Conservation (phyloP, 1,140 invertebrate species). For the Conus betulinus region DNA sequence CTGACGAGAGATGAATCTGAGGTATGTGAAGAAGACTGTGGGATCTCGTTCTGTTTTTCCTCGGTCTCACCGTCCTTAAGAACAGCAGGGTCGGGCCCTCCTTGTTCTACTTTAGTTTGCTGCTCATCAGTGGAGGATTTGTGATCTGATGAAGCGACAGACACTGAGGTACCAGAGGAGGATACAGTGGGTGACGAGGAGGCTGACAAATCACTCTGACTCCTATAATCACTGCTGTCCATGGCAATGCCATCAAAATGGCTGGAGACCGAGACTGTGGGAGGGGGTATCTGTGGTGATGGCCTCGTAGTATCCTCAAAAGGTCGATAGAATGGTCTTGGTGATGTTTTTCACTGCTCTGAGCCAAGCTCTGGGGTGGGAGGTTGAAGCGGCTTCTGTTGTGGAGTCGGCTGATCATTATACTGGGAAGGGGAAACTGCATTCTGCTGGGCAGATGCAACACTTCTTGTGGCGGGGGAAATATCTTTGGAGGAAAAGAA, state of each 20-base stretch:
- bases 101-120: background rate
- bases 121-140: background rate
- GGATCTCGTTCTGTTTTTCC: background rate
- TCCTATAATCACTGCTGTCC: background rate
- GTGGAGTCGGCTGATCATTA: background rate
- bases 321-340: conserved; percentile 22
- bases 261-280: background rate
- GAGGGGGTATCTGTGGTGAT: background rate
- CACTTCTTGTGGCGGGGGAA: background rate
- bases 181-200: background rate
- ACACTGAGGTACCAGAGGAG: background rate
- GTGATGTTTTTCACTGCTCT: background rate
- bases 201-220: background rate
- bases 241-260: background rate
- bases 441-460: background rate
- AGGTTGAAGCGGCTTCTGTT: background rate
- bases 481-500: background rate
- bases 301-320: conserved; percentile 8
- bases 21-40: background rate
- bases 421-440: background rate
- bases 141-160: background rate
- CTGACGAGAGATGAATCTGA: background rate
- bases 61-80: background rate
- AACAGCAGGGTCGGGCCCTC: background rate
- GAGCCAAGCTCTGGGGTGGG: background rate